Evolutionary conservation across 2,797 vertebrate species (phyloP).

Genomic region (Onychomys arenicola): DNA sequence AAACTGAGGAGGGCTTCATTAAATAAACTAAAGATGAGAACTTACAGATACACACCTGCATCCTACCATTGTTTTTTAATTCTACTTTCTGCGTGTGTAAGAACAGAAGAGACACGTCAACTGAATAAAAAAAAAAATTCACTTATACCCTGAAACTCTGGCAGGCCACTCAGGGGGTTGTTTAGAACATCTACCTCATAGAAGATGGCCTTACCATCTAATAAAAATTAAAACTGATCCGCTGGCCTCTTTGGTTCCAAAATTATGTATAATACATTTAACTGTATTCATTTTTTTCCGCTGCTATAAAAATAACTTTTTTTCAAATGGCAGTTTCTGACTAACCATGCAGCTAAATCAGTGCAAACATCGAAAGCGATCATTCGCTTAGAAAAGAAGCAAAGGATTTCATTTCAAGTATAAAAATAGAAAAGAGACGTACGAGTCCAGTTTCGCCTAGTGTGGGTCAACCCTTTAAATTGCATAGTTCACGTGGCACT

Average conservation of each 20-base stretch:
- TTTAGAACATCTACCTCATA: conserved; percentile 91
- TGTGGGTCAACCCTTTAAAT: conserved; percentile 95
- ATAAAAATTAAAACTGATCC: conserved; percentile 94
- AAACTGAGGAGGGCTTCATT: conserved; percentile 98
- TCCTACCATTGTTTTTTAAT: conserved; percentile 85
- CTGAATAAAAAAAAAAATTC: conserved; percentile 94
- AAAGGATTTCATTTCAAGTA: conserved; percentile 99
- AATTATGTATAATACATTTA: conserved; percentile 99
- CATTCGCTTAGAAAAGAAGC: conserved; percentile 99
- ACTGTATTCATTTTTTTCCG: conserved; percentile 95
- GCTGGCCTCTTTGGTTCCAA: conserved; percentile 99
- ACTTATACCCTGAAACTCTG: conserved; percentile 96
- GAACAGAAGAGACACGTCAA: conserved; percentile 94
- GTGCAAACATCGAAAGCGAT: conserved; percentile 99
- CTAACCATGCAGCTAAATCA: conserved; percentile 99
- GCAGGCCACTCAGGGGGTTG: conserved; percentile 94
- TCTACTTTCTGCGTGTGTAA: conserved; percentile 92
- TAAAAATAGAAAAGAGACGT: conserved; percentile 95
- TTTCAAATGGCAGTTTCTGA: conserved; percentile 97
- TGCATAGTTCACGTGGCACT: conserved; percentile 99
- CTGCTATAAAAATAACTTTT: conserved; percentile 99
- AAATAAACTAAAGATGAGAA: conserved; percentile 96
- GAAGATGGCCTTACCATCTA: conserved; percentile 92
- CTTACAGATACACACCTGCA: conserved; percentile 91
- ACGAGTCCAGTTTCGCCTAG: conserved; percentile 93